phyloP scores from a whole-genome alignment of 2,797 vertebrate species.

The Pseudomugil gertrudae region DNA sequence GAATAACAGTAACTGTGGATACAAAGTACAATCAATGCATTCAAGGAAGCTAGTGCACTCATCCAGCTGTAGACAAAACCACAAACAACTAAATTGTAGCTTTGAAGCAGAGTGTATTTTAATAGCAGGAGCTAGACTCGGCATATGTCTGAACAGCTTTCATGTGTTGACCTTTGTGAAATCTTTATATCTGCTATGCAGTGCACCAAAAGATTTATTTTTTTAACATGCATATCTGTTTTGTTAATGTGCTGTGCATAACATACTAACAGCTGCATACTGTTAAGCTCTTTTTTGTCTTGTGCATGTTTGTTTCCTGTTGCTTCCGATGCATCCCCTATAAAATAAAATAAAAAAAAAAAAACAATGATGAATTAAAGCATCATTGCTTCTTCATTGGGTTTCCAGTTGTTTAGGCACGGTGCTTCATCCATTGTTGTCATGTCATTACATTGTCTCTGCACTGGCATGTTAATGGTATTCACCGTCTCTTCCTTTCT shows the following conservation, averaged over 20 bases:
- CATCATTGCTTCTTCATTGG: conserved; percentile 8
- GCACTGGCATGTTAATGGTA: conserved; percentile 75
- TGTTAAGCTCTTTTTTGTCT: not conserved
- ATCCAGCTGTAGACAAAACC: not conserved
- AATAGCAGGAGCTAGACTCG: no score
- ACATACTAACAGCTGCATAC: not conserved
- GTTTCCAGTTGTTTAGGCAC: conserved; percentile 40
- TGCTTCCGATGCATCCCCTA: conserved; percentile 6
- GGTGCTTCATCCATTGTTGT: conserved; percentile 32
- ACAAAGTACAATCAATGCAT: not conserved
- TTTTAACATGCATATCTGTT: not conserved
- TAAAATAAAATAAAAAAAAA: not conserved
- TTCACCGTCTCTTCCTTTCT: conserved; percentile 80
- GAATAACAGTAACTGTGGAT: conserved; percentile 19
- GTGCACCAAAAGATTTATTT: no score
- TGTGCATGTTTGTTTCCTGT: conserved; percentile 1
- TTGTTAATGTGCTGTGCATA: not conserved
- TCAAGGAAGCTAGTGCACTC: no score
- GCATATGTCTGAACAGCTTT: not conserved
- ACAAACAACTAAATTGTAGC: conserved; percentile 6
- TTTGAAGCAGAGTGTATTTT: not conserved
- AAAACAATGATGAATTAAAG: not conserved
- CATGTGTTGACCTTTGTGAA: not conserved
- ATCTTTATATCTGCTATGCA: no score
- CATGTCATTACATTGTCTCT: conserved; percentile 58